These are phyloP conservation scores for Phortica okadai DNA, from an alignment of 2,888 invertebrate species.

Conservation along the genomic window DNA sequence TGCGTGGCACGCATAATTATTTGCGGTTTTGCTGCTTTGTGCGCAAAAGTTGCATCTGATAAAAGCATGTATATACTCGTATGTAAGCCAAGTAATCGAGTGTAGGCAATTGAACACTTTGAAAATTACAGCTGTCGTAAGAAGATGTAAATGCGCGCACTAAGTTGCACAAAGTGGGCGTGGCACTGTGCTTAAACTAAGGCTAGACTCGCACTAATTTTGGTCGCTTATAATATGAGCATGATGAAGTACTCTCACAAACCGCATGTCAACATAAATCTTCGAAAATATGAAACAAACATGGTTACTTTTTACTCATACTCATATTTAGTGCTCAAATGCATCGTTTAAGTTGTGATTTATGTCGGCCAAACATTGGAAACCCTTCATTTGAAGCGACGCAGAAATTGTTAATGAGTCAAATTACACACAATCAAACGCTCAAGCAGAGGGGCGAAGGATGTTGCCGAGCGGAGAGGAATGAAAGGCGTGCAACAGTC, in stretches of 20 bases:
- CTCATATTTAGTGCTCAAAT: conserved; percentile 48
- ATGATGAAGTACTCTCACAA: not conserved
- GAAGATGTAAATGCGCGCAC: conserved; percentile 53
- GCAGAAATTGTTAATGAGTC: conserved; percentile 72
- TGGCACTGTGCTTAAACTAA: conserved; percentile 41
- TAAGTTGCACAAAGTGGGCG: conserved; percentile 64
- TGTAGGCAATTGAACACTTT: not conserved
- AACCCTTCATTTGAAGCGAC: conserved; percentile 19
- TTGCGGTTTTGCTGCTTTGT: conserved; percentile 12
- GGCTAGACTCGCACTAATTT: not conserved
- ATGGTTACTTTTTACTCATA: not conserved
- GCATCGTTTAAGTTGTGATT: conserved; percentile 74
- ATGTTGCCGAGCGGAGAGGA: not conserved
- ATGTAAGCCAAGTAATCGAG: not conserved
- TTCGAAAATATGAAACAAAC: not conserved
- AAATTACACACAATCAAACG: conserved; percentile 63
- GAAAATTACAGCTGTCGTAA: conserved; percentile 32
- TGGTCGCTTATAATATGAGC: not conserved
- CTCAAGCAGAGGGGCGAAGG: conserved; percentile 38
- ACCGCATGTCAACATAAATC: conserved; percentile 7
- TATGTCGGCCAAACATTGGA: conserved; percentile 62
- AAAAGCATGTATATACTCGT: not conserved
- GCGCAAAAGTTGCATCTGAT: not conserved
- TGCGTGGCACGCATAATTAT: conserved; percentile 16
- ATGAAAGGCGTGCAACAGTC: not conserved